Evolutionary conservation across 2,113 vertebrate genomes (phyloP).

Genomic region (Talpa occidentalis): DNA sequence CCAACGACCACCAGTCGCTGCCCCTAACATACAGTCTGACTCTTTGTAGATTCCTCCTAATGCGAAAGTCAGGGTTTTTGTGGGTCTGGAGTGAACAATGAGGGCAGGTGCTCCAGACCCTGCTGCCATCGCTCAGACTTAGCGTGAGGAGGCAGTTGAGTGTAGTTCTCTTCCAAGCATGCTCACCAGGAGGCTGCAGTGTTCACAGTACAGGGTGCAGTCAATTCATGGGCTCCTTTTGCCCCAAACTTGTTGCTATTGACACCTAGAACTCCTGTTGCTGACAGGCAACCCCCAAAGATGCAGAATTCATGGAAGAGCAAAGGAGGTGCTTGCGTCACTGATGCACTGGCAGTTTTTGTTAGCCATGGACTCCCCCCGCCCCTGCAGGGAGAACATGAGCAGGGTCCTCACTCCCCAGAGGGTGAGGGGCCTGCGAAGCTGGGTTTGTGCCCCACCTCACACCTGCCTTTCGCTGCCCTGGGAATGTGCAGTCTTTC

Average conservation of each 20-base stretch:
- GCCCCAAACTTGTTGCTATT: slow-evolving; percentile 1
- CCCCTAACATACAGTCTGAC: not conserved
- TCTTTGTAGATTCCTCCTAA: not conserved
- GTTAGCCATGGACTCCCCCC: slow-evolving; percentile 67
- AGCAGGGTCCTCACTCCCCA: not conserved
- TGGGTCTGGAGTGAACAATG: not conserved
- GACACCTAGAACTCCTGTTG: not conserved
- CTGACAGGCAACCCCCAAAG: slow-evolving; percentile 71
- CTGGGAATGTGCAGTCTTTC: not conserved
- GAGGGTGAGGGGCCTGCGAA: slow-evolving; percentile 17
- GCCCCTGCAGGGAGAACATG: slow-evolving; percentile 59
- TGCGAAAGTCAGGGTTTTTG: not conserved
- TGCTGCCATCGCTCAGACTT: not conserved
- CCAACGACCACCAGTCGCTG: not conserved
- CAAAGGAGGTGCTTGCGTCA: slow-evolving; percentile 64
- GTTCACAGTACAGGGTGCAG: not conserved
- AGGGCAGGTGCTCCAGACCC: not conserved
- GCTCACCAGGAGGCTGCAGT: too few relatives aligned
- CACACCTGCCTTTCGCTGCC: not conserved
- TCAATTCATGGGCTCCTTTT: not conserved
- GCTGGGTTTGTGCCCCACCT: not conserved
- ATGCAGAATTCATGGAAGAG: slow-evolving; percentile 76
- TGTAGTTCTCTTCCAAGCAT: not conserved
- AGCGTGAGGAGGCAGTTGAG: not conserved
- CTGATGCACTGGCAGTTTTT: slow-evolving; percentile 69